A percentile compares a stretch with the other conserved stretches of the same genome.
These are phyloP conservation scores for Ceuthmochares aereus DNA, from an alignment of 2,113 vertebrate species.

Conservation along the genomic window DNA sequence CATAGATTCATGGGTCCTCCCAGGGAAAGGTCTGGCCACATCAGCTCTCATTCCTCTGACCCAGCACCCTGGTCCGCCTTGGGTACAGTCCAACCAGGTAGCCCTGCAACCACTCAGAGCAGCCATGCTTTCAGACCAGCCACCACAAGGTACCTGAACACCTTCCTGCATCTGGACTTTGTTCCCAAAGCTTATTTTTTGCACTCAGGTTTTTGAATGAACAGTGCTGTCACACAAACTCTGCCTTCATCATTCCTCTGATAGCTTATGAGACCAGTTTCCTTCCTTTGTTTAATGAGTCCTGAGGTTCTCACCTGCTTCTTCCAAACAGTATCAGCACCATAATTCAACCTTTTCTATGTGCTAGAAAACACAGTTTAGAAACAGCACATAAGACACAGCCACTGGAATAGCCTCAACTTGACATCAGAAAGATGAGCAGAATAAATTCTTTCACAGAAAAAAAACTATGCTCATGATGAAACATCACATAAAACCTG, in stretches of 20 bases:
- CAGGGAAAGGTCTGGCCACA: accelerated
- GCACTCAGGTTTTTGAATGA: neutral
- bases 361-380: neutral
- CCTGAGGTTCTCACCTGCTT: neutral
- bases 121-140: accelerated
- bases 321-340: neutral
- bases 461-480: neutral
- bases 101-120: neutral
- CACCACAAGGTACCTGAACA: too few relatives aligned
- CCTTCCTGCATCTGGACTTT: neutral
- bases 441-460: conserved; percentile 3
- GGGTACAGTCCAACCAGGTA: neutral
- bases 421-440: neutral
- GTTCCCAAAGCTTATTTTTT: neutral
- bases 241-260: neutral
- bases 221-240: neutral
- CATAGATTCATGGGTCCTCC: accelerated
- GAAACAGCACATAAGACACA: neutral
- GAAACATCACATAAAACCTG: neutral
- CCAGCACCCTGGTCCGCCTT: neutral
- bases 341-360: neutral
- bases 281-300: neutral
- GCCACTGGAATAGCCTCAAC: neutral
- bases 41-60: neutral
- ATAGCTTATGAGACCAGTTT: neutral